Base-by-base conservation (phyloP, 2,888 invertebrate species). In the Kuschelorhynchus macadamiae region DNA sequence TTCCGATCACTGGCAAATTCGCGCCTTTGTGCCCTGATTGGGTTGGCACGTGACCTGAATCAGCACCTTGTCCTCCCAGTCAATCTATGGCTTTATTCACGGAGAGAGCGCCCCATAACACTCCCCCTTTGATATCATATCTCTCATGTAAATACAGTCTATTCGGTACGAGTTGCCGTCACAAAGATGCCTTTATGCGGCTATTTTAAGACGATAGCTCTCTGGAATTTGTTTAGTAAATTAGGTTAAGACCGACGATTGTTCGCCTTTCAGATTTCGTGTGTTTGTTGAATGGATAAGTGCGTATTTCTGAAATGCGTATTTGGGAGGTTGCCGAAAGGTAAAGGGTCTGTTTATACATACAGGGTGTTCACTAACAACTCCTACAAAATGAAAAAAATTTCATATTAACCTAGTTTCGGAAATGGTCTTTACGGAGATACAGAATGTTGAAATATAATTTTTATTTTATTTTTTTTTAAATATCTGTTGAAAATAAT, bases 21-120 rank as follows among this genome's bases (percentile, higher is more conserved):
- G 76, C 74, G 76, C 80, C 80, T 83, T 83, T 83, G 81, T 83
- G 76, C 76, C 76, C 78, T 83, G 82, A 83, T 83, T 83, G 80
- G 72, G 75, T 75, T 70, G 72, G 71, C 79, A 79, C 80, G 80
- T 80, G 80, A 80, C 78, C 74, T 61, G 80, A 80, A 79, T 79
- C 73, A 75, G 69, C 71, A 74, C 76, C 74, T 76, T 73, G 74
- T 75, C 69, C 73, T 71, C 74, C 74, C 72, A 73, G 76, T 74
- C 76, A 76, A 74, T 77, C 75, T 75, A 72, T 71, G 71, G 59
- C 75, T 75, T 77, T 77, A 76, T 76, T 75, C 75, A 68, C 68
- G 72, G 71, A 63, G n/a, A n/a, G n/a, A n/a, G 49, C 53, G 41
- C 70, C 65, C 60, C 61, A 75, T 73, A 70, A 66, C 59, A 65